Evolutionary conservation across 2,113 vertebrate genomes (phyloP).

Genomic region (Platanista minor): DNA sequence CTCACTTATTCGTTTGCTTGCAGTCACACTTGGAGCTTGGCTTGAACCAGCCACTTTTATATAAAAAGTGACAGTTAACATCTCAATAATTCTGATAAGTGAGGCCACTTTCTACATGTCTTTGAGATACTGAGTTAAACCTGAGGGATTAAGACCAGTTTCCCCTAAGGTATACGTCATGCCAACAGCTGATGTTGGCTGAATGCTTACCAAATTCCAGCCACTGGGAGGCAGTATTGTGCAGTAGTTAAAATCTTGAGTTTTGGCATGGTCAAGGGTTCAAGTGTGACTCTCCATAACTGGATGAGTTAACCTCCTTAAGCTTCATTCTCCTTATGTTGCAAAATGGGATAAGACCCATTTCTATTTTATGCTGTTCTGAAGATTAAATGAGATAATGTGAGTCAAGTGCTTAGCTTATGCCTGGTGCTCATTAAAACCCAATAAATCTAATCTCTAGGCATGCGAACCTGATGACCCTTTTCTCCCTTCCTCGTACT

Average conservation of each 20-base stretch:
- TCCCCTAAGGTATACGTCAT: neutral
- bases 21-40: neutral
- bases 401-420: neutral
- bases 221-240: constrained; percentile 65
- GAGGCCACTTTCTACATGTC: neutral
- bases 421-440: neutral
- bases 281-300: neutral
- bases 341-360: neutral
- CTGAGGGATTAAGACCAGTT: neutral
- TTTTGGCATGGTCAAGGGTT: constrained; percentile 14
- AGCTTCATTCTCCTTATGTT: neutral
- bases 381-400: constrained; percentile 53
- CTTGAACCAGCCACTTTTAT: neutral
- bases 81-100: neutral
- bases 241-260: constrained; percentile 38
- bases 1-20: neutral
- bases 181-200: neutral
- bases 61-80: neutral
- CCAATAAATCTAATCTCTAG: neutral
- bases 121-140: neutral
- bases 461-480: neutral
- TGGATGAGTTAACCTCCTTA: neutral
- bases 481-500: neutral
- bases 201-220: constrained; percentile 29
- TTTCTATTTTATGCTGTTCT: neutral